Conservation (phyloP, 2,888 invertebrate species). For the Mesorhabditis sp. region DNA sequence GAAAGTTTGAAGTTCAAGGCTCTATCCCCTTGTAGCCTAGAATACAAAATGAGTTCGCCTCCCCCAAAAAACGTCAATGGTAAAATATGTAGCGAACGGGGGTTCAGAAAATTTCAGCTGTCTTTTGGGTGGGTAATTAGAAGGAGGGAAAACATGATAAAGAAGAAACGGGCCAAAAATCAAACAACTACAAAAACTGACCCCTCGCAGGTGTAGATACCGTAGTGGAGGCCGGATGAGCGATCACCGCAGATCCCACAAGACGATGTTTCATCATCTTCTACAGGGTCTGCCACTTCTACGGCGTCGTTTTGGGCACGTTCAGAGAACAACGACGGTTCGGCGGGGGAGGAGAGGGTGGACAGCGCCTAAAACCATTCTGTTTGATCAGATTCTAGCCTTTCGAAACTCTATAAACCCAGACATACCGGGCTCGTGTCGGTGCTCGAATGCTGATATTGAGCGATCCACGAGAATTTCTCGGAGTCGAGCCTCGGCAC, state of each 20-base stretch:
- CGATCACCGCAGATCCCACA: constrained; percentile 98
- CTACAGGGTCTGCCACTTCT: background rate
- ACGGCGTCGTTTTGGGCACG: background rate
- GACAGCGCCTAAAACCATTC: background rate
- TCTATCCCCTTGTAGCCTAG: no score
- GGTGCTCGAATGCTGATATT: constrained; percentile 1
- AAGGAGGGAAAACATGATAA: no score
- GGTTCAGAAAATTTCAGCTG: no score
- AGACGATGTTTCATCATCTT: background rate
- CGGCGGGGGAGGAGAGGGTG: background rate
- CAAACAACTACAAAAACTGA: constrained; percentile 59
- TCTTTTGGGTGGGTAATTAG: no score
- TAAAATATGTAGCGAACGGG: no score
- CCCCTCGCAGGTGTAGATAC: constrained; percentile 98
- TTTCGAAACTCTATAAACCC: no score
- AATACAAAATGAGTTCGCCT: no score
- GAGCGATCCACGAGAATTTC: constrained; percentile 2
- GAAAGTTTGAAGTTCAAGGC: no score
- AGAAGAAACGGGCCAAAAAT: no score
- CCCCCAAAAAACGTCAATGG: no score
- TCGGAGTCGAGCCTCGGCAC: background rate
- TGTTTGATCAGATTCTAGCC: no score
- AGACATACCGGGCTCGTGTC: background rate
- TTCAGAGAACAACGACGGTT: background rate
- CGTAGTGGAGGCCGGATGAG: constrained; percentile 94